Base-by-base conservation (phyloP, 2,888 invertebrate genomes). In the Sympetrum striolatum region DNA sequence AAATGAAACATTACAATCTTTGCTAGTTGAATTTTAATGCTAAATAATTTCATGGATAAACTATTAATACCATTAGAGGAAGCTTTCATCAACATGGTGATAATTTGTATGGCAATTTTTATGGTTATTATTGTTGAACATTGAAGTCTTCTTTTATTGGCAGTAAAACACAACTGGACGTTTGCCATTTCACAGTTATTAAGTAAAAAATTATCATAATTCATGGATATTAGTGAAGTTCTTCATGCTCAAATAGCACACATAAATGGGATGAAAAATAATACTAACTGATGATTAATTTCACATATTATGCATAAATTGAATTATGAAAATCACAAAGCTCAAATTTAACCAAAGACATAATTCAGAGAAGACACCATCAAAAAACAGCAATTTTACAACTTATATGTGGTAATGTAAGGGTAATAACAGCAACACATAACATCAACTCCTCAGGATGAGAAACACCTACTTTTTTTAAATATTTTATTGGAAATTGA, bases 401-500 rank as follows among this genome's bases (percentile, higher is more conserved):
- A 60, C 53, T 86, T 39, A 86, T 86, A 60, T n/a, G 64, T 86
- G 37, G 53, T 15, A 35, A 60, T 86, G 58, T 58, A 86, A 35
- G 86, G 86, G 58, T 60, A 53, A 86, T 64, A 35, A 86, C 39
- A 60, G 31, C 37, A 80, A 80, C 8, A 80, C 37, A n/a, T 80
- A 44, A 80, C 80, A 86, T 37, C 60, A 31, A 53, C 3, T 37
- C 60, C 37, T 37, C 64, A 86, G 86, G 58, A 60, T 86, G 60
- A 86, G 37, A 86, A 31, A 86, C 86, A 58, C 37, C 37, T 37
- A 60, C 37, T 37, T 39, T 82, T 48, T 86, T 86, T 86, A 60
- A 86, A 35, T 60, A 37, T 86, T 86, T 86, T 86, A 86, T 86
- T 86, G 86, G 60, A 86, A 86, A 86, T 58, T 86, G 86, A 86